Base-by-base conservation (phyloP, 2,113 vertebrate species). In the Alosa alosa region DNA sequence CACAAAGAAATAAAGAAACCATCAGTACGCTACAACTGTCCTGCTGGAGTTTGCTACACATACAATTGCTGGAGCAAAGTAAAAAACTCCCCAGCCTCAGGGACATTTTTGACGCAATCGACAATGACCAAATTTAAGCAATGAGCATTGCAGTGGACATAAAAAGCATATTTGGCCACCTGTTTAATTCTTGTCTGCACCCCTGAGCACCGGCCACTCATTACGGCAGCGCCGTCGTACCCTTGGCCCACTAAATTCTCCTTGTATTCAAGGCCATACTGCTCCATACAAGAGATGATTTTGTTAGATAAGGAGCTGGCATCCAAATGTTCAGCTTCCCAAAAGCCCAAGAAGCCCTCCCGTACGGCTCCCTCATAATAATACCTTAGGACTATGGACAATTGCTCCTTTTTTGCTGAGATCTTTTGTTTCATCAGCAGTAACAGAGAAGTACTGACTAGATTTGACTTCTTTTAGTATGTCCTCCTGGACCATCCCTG, bases 211-310 rank as follows among this genome's bases (percentile, higher is more conserved):
- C 31, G 72, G 31, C 72, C 49, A 84, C 49, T 87, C 86, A 84
- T 84, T 41, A 87, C 86, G n/a, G n/a, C n/a, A n/a, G n/a, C n/a
- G n/a, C n/a, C 83, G 81, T 87, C 83, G 36, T 84, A 87, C 22
- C 83, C 72, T 57, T 87, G 86, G 17, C 86, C 83, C 15, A 87
- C 50, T 22, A 87, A 57, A 44, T 87, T 68, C 31, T 78, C 81
- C 22, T 25, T 84, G 44, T 87, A 87, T 72, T 87, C 60, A 78
- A 87, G 83, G 25, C 83, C 86, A 84, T 49, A 72, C 11, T 50
- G 84, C 57, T 87, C 50, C 22, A 87, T 36, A 47, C 50, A 84
- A 44, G 41, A 47, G 47, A 85, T 84, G 9, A 87, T 82, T 50
- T 68, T 82, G 18, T 64, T 47, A 8, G 75, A 41, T 81, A 81